phyloP scores from a whole-genome alignment of 2,797 vertebrate species.

The Periophthalmus magnuspinnatus region DNA sequence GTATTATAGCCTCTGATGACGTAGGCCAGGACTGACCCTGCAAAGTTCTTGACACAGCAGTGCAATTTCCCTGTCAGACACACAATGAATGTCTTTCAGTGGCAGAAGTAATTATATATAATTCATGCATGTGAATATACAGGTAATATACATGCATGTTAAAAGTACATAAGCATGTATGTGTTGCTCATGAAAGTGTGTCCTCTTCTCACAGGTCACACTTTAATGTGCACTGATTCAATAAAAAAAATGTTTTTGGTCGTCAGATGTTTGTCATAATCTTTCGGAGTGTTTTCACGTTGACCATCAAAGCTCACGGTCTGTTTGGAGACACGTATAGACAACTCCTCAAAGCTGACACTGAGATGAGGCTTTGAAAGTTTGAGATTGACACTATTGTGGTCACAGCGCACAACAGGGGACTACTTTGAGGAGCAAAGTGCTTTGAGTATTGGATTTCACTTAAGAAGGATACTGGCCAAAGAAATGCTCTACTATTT shows the following conservation, averaged over 20 bases:
- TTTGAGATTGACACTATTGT: slow-evolving; percentile 79
- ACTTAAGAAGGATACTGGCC: slow-evolving; percentile 62
- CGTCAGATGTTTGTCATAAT: slow-evolving; percentile 50
- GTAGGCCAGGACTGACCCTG: too few species aligned
- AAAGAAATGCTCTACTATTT: slow-evolving; percentile 56
- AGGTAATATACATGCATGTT: not conserved
- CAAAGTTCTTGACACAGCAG: too few species aligned
- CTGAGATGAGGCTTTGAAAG: slow-evolving; percentile 73
- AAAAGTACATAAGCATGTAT: not conserved
- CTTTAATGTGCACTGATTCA: slow-evolving; percentile 46
- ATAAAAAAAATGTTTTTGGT: slow-evolving; percentile 33
- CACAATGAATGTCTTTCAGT: not conserved
- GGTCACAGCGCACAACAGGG: slow-evolving; percentile 80
- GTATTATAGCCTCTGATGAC: not conserved
- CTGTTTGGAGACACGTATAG: slow-evolving; percentile 66
- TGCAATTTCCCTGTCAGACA: too few species aligned
- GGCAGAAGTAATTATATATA: not conserved
- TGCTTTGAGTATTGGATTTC: slow-evolving; percentile 77
- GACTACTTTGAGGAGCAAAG: slow-evolving; percentile 76
- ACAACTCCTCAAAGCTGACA: slow-evolving; percentile 72
- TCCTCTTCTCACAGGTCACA: slow-evolving; percentile 46
- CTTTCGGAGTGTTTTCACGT: slow-evolving; percentile 65
- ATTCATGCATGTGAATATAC: not conserved
- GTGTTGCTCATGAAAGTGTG: slow-evolving; percentile 32
- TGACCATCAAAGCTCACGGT: slow-evolving; percentile 65